Evolutionary conservation across 2,888 invertebrate species (phyloP), one percentile per base, ranked within the genome.

Genomic region (Congeria kusceri): DNA sequence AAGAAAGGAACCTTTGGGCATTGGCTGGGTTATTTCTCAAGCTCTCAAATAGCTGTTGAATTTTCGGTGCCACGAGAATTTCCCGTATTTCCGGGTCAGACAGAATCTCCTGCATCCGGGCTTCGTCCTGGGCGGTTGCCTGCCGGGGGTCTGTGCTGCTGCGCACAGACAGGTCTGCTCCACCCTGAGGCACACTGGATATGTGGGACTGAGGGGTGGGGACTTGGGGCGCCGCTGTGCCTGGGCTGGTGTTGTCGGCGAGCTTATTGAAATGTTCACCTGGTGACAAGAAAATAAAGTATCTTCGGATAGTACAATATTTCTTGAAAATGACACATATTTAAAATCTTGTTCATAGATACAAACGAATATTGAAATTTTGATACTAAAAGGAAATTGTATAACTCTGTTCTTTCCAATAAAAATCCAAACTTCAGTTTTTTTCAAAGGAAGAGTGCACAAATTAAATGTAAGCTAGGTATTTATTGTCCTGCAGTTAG

Each of bases 201-300:
- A 39, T 53, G 13, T 4, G 53, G 58, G 13, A 64, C 28, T 56
- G 79, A 25, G 3, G 66, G 49, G 49, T 49, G 20, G 11, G 58
- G 56, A 58, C 39, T 49, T 9, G 73, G 62, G 29, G 29, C 27
- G 25, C 39, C 18, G 18, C 62, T 20, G 39, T 20, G 29, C 27
- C 27, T 5, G 15, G 13, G 25, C 44, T 49, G 49, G n/a, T 13
- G 27, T 72, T 47, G 18, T 84, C 87, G 46, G 81, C 86, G 25
- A 91, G 49, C 23, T 83, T 80, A 47, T 85, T 84, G 71, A 91
- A 91, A 75, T 91, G 91, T 32, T 89, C 86, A 27, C 91, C 91
- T 91, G 76, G 78, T 83, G 58, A 28, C 20, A 46, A 64, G 32
- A 3, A 46, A 28, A 56, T 46, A 67, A 58, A 29, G n/a, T n/a